A percentile compares a stretch with the other conserved stretches of the same genome.
Evolutionary conservation across 2,797 vertebrate genomes (phyloP).

Genomic region (Diplodus sargus): DNA sequence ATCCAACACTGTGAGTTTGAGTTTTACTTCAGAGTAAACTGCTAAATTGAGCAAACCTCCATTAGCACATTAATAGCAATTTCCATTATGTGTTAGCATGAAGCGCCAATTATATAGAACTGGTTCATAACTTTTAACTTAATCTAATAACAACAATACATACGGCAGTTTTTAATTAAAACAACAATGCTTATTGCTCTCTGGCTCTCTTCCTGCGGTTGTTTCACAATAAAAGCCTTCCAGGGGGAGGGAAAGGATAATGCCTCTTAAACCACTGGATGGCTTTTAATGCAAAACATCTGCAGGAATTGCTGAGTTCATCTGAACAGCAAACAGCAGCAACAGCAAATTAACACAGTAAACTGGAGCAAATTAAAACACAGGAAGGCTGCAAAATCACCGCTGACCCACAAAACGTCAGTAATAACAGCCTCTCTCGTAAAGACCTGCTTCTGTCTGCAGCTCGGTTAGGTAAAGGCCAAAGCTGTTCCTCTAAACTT

Average conservation of each 20-base stretch:
- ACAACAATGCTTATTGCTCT: background rate
- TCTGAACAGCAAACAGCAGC: constrained; percentile 5
- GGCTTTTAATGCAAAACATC: constrained; percentile 40
- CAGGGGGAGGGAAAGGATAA: background rate
- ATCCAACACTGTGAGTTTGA: too few relatives aligned
- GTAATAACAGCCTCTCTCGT: background rate
- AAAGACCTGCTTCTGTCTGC: background rate
- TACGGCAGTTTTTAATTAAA: background rate
- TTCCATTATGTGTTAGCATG: too few relatives aligned
- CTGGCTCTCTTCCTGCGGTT: constrained; percentile 7
- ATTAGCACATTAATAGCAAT: too few relatives aligned
- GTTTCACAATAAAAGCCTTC: constrained; percentile 31
- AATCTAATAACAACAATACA: too few relatives aligned
- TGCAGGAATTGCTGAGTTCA: constrained; percentile 46
- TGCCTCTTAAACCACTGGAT: background rate
- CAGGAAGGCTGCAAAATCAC: background rate
- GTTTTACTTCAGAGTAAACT: too few relatives aligned
- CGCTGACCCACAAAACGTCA: background rate
- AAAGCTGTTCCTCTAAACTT: background rate
- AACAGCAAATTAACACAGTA: background rate
- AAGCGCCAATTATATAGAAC: too few relatives aligned
- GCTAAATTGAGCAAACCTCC: background rate
- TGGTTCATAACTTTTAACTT: too few relatives aligned
- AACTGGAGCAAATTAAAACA: constrained; percentile 4
- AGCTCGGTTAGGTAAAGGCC: background rate